A percentile compares a stretch with the other conserved stretches of the same genome.
phyloP scores from a whole-genome alignment of 2,113 vertebrate genomes.

The Dromiciops gliroides region DNA sequence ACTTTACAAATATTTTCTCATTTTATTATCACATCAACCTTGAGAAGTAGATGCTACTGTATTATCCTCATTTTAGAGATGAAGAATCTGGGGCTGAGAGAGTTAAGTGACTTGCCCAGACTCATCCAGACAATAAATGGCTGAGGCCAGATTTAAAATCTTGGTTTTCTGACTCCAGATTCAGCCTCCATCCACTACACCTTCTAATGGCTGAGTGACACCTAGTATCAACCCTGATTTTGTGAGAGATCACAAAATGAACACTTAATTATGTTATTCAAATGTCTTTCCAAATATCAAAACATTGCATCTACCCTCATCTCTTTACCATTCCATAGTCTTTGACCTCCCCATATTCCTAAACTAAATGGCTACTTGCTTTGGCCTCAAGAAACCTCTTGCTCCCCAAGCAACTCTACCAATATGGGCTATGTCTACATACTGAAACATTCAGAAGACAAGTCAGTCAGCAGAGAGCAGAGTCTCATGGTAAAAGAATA shows the following conservation, averaged over 20 bases:
- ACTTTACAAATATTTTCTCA: background rate
- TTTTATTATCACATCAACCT: background rate
- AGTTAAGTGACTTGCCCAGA: background rate
- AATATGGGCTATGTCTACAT: no score
- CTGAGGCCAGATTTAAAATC: background rate
- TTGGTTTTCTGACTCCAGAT: no score
- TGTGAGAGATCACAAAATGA: background rate
- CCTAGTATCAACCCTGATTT: background rate
- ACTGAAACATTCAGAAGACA: background rate
- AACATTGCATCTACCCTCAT: no score
- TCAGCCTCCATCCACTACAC: background rate
- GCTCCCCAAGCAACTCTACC: no score
- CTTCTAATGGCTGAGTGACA: background rate
- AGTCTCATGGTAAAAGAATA: background rate
- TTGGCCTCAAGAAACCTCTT: no score
- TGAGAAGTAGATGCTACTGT: background rate
- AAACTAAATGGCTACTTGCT: no score
- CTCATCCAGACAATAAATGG: no score
- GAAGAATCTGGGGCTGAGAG: background rate
- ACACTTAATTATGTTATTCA: background rate
- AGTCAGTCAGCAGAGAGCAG: background rate
- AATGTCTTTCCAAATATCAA: background rate
- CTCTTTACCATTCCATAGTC: no score
- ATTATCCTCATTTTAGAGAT: background rate
- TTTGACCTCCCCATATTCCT: no score